Conservation (phyloP, 2,113 vertebrate species). For the Eonycteris spelaea region DNA sequence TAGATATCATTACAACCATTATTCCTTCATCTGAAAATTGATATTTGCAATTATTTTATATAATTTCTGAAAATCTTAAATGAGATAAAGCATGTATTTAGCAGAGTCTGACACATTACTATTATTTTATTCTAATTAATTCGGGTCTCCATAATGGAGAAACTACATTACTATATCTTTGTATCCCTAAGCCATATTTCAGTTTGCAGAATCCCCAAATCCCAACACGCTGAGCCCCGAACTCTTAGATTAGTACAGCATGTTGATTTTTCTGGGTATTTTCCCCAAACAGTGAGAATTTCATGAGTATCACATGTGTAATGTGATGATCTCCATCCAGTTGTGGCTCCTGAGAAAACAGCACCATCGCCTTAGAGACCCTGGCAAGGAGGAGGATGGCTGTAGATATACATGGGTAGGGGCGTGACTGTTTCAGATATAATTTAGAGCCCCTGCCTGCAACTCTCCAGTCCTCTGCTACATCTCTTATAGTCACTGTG, state of each 20-base stretch:
- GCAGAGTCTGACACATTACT: neutral
- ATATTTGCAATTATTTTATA: neutral
- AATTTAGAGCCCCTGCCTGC: neutral
- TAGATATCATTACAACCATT: neutral
- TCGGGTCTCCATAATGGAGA: neutral
- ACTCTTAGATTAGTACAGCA: neutral
- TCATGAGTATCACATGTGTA: neutral
- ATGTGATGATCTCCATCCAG: neutral
- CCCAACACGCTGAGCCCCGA: neutral
- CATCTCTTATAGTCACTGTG: no score
- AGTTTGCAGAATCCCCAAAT: neutral
- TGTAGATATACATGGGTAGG: neutral
- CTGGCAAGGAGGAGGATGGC: neutral
- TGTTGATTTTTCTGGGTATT: neutral
- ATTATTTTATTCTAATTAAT: neutral
- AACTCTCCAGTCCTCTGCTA: neutral
- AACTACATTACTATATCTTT: neutral
- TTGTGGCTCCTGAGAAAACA: neutral
- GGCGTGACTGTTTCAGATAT: neutral
- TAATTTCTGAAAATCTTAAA: neutral
- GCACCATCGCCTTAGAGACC: neutral
- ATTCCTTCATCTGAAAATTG: slow-evolving; percentile 20
- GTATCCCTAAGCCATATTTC: neutral
- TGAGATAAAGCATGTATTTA: neutral
- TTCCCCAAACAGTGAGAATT: neutral